A percentile compares a stretch with the other conserved stretches of the same genome.
phyloP scores from a whole-genome alignment of 2,888 invertebrate species.

The Octonoba sinensis region DNA sequence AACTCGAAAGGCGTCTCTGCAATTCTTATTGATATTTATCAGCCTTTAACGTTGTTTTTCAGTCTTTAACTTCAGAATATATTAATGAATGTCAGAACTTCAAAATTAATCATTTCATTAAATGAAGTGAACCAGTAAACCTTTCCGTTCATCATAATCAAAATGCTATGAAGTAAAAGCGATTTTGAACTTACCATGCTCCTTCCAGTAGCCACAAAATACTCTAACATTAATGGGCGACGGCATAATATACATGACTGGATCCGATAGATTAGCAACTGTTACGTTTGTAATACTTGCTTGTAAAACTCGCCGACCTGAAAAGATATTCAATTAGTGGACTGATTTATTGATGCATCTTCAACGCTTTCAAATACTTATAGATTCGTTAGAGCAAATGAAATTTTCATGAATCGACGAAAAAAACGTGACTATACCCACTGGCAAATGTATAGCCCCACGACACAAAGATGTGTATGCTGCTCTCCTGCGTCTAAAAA shows the following conservation, averaged over 20 bases:
- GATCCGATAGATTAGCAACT: conserved; percentile 57
- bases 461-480: no score
- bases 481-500: no score
- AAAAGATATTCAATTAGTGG: background rate
- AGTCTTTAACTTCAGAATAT: no score
- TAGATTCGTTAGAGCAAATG: background rate
- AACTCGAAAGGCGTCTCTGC: no score
- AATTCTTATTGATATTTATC: no score
- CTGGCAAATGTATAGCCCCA: no score
- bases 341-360: no score
- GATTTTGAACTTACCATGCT: conserved; percentile 65
- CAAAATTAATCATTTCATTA: no score
- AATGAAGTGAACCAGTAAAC: no score
- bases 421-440: background rate
- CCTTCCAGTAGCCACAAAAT: conserved; percentile 69
- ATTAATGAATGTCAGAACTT: no score
- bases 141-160: no score
- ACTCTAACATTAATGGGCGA: conserved; percentile 63
- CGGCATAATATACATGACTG: conserved; percentile 58
- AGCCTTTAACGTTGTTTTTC: no score
- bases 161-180: background rate
- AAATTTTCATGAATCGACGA: background rate
- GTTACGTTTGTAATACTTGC: conserved; percentile 58
- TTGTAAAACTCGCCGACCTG: conserved; percentile 61
- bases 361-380: background rate